Evolutionary conservation across 2,113 vertebrate species (phyloP).

Genomic region (Antechinus flavipes): DNA sequence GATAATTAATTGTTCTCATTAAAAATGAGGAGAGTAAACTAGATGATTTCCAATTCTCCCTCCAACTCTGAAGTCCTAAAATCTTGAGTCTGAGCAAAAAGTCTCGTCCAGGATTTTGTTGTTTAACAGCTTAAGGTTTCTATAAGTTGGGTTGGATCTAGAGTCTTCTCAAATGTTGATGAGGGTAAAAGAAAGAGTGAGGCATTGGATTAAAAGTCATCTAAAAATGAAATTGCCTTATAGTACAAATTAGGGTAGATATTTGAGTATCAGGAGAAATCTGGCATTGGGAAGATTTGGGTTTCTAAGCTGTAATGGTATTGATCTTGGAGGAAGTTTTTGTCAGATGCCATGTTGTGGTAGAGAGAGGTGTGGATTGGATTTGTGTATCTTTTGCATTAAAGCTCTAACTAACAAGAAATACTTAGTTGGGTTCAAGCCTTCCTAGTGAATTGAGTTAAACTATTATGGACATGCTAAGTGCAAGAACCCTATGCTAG

Average conservation of each 20-base stretch:
- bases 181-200: neutral
- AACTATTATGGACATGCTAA: neutral
- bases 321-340: neutral
- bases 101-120: neutral
- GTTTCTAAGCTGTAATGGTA: neutral
- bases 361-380: neutral
- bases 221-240: neutral
- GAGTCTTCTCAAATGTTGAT: neutral
- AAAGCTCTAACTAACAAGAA: neutral
- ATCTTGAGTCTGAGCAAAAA: neutral
- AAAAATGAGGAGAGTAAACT: neutral
- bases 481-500: neutral
- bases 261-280: neutral
- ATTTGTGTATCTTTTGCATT: neutral
- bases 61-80: neutral
- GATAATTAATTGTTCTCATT: neutral
- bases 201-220: neutral
- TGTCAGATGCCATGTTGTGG: neutral
- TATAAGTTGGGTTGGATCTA: neutral
- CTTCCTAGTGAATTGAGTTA: neutral
- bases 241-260: neutral
- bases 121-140: constrained; percentile 31
- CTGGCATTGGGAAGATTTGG: neutral
- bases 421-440: neutral
- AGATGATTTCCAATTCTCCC: neutral